Percentiles rank a stretch among this genome's conserved stretches.
Conservation (phyloP, 2,888 invertebrate genomes). For the Drosophila anceps region DNA sequence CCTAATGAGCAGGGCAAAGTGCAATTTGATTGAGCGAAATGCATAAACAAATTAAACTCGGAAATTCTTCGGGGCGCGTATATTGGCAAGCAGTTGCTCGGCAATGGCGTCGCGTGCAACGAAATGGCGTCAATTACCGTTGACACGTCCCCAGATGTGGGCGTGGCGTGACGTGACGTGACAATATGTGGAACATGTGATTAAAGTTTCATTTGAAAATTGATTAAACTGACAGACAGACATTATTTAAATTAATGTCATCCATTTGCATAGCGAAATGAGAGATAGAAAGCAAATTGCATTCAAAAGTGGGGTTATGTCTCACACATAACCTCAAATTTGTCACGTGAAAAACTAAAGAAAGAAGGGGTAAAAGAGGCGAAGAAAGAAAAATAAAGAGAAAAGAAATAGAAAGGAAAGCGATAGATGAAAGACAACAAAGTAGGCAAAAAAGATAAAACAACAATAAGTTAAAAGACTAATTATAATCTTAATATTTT, state of each 20-base stretch:
- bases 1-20: constrained; percentile 58
- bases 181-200: constrained; percentile 41
- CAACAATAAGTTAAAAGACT: too few species aligned
- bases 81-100: constrained; percentile 27
- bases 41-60: constrained; percentile 66
- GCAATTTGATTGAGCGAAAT: constrained; percentile 74
- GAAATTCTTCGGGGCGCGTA: constrained; percentile 41
- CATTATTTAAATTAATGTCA: constrained; percentile 6
- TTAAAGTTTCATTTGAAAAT: constrained; percentile 29
- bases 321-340: background rate
- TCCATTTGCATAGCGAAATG: background rate
- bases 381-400: too few species aligned
- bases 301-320: background rate
- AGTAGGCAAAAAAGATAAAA: too few species aligned
- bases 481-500: too few species aligned
- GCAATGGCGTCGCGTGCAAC: constrained; percentile 49
- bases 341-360: background rate
- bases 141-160: constrained; percentile 37
- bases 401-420: too few species aligned
- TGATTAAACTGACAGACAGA: constrained; percentile 23
- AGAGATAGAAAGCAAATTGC: background rate
- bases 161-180: constrained; percentile 13
- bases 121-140: constrained; percentile 68
- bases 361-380: too few species aligned
- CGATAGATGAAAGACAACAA: too few species aligned